Evolutionary conservation across 2,888 invertebrate genomes (phyloP), one percentile per base, ranked within the genome.

Genomic region (Isoperla grammatica): DNA sequence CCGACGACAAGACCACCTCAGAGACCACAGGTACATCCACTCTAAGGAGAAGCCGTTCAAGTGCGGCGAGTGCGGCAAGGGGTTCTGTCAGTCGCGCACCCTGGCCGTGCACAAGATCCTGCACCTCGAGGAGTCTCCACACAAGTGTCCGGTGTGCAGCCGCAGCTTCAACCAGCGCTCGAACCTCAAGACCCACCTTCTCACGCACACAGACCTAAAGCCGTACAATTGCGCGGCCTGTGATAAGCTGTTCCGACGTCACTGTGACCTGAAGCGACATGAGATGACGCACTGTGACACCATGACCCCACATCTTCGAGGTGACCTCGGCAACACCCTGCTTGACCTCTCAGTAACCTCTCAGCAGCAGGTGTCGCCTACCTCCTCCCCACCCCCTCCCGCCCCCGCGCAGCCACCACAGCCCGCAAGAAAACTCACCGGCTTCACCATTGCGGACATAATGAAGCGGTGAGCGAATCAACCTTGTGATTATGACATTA

Each of bases 1-100:
- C 80, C 83, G 96, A 64, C 81, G 96, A 69, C 96, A 96, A 78
- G 96, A 97, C 76, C 92, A 93, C 75, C 82, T 93, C 63, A 83
- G 92, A 76, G 92, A 92, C 73, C 92, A 93, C 78, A 89, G 91
- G 88, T 98, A 96, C 78, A 98, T 97, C 66, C 98, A 98, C 78
- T 94, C 94, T 66, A 97, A 97, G 73, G 95, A 97, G 76, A 98
- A 98, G 74, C 98, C 98, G 0, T 98, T 97, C 78, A 97, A 95
- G 72, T 99, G 98, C 75, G 84, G 83, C 2, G 91, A 95, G 69
- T 98, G 98, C 74, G 95, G 95, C 46, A 98, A 98, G 77, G 98
- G 98, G 4, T 98, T 99, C 77, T 99, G 98, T 74, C 98, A 98
- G 73, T 92, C 94, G 19, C 81, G 98, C 55, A 98, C 98, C 0